Percentiles rank a stretch among this genome's conserved stretches.
These are phyloP conservation scores for Bothrops jararaca DNA, from an alignment of 2,113 vertebrate genomes.

Conservation along the genomic window DNA sequence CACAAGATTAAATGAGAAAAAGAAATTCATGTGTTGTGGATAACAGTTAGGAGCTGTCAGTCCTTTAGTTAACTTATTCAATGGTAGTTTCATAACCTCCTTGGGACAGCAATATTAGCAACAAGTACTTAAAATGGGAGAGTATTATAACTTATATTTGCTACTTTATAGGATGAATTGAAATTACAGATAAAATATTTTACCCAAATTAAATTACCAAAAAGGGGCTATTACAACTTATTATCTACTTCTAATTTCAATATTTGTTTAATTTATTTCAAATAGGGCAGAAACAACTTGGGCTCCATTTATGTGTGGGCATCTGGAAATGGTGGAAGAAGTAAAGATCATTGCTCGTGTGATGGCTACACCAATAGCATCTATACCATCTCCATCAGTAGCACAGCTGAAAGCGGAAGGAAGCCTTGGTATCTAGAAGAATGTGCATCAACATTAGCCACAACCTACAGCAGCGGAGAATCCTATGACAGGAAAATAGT, in stretches of 20 bases:
- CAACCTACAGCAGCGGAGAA: conserved; percentile 97
- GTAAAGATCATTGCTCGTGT: conserved; percentile 96
- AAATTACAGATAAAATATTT: not conserved
- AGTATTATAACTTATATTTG: not conserved
- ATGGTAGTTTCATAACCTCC: not conserved
- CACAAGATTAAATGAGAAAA: not conserved
- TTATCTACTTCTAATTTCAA: not conserved
- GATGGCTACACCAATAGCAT: conserved; percentile 98
- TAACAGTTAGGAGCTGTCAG: not conserved
- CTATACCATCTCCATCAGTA: conserved; percentile 98
- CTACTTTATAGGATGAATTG: not conserved
- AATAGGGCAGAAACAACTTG: conserved; percentile 89
- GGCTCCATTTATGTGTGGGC: conserved; percentile 99
- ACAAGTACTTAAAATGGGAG: not conserved
- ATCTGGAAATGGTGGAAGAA: conserved; percentile 94
- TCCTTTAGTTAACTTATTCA: not conserved
- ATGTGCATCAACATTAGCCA: conserved; percentile 93
- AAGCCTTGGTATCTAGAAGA: conserved; percentile 99
- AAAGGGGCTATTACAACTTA: not conserved
- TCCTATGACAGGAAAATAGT: conserved; percentile 98
- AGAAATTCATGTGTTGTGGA: not conserved
- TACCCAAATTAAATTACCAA: not conserved
- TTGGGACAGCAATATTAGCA: not conserved
- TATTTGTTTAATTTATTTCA: conserved; percentile 46
- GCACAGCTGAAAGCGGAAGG: conserved; percentile 95